A percentile compares a stretch with the other conserved stretches of the same genome.
Evolutionary conservation across 2,113 vertebrate species (phyloP).

Genomic region (Dissostichus mawsoni): DNA sequence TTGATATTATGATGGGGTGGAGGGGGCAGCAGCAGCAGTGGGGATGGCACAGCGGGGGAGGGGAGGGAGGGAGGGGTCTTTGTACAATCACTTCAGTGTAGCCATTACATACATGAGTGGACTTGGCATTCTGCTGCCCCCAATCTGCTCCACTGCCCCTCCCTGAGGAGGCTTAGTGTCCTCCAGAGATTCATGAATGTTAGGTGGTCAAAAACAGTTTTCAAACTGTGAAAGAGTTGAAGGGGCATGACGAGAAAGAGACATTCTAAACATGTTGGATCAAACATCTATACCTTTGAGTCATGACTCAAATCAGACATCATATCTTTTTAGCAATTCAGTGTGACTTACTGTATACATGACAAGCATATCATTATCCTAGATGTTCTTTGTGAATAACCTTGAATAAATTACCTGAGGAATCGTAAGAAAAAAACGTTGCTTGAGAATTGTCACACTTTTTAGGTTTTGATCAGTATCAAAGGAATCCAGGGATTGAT

Average conservation of each 20-base stretch:
- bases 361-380: too few relatives aligned
- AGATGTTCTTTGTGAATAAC: too few relatives aligned
- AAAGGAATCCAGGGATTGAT: neutral
- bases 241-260: neutral
- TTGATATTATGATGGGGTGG: slow-evolving; percentile 78
- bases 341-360: too few relatives aligned
- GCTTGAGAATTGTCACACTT: too few relatives aligned
- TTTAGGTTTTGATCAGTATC: neutral
- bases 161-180: slow-evolving; percentile 6
- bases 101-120: slow-evolving; percentile 77
- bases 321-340: neutral
- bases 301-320: neutral
- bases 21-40: slow-evolving; percentile 38
- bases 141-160: slow-evolving; percentile 49
- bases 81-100: slow-evolving; percentile 72
- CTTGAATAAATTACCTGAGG: too few relatives aligned
- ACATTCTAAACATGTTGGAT: neutral
- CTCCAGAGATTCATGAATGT: slow-evolving; percentile 5
- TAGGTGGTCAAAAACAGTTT: neutral
- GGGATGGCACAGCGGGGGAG: neutral
- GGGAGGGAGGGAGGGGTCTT: slow-evolving; percentile 44
- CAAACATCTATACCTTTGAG: too few relatives aligned
- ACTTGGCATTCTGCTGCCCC: slow-evolving; percentile 59
- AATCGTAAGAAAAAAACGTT: neutral
- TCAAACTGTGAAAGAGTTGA: neutral